phyloP scores from a whole-genome alignment of 1,140 invertebrate species.

The Hyles euphorbiae region DNA sequence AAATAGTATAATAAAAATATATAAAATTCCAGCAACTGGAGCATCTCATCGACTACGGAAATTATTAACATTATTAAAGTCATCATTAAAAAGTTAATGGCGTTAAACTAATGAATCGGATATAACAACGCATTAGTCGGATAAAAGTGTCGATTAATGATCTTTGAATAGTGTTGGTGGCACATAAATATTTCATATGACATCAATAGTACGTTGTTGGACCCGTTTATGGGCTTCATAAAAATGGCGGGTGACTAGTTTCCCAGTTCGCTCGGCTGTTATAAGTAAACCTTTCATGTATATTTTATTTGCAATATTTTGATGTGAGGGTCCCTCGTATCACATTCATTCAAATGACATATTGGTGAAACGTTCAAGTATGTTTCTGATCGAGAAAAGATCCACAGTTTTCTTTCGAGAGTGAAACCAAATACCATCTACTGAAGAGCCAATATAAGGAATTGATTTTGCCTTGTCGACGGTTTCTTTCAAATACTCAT shows the following conservation, averaged over 20 bases:
- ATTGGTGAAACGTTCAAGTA: conserved; percentile 62
- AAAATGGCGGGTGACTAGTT: conserved; percentile 33
- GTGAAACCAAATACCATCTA: conserved; percentile 51
- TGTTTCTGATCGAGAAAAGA: conserved; percentile 54
- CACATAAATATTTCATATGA: conserved; percentile 51
- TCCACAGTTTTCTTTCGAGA: conserved; percentile 48
- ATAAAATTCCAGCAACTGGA: too few relatives aligned
- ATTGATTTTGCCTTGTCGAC: conserved; percentile 41
- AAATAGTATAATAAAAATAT: too few relatives aligned
- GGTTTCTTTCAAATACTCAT: conserved; percentile 20
- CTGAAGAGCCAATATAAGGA: conserved; percentile 40
- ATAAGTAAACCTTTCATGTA: conserved; percentile 66
- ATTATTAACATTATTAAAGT: too few relatives aligned
- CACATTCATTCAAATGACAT: conserved; percentile 65
- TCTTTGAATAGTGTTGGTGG: conserved; percentile 29
- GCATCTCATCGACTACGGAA: too few relatives aligned
- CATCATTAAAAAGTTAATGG: too few relatives aligned
- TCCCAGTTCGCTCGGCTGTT: conserved; percentile 45
- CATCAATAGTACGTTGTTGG: conserved; percentile 48
- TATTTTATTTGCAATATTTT: conserved; percentile 67
- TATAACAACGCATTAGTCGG: neutral
- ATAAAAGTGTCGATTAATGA: conserved; percentile 36
- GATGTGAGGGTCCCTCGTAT: conserved; percentile 59
- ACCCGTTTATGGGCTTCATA: conserved; percentile 48
- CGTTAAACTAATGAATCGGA: too few relatives aligned